Base-by-base conservation (phyloP, 2,797 vertebrate species). In the Lepilemur ruficaudatus region DNA sequence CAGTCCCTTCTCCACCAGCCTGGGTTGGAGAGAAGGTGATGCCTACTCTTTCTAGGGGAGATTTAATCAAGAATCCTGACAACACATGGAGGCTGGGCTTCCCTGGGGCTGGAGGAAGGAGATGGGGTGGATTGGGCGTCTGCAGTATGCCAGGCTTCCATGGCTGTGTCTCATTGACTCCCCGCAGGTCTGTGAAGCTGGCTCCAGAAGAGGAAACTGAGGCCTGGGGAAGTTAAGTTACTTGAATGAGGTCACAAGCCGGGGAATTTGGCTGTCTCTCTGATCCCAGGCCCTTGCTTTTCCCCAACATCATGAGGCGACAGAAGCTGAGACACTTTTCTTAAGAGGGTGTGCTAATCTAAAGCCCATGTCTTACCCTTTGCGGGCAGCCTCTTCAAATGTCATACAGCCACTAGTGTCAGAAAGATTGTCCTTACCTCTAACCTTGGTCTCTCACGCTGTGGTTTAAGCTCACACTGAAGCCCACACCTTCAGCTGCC, bases 141-240 rank as follows among this genome's bases (percentile, higher is more conserved):
- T 38, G 1, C 0, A 11, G 4, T 7, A 2, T 7, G 15, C 46
- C 12, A 35, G 67, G 46, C 41, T n/a, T 50, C 78, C 0, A 0
- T 0, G 28, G 63, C 0, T 14, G 55, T 4, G 1, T 48, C 69
- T 75, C 23, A 14, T 25, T 22, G 13, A 13, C 30, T 55, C 78
- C 25, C 7, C 0, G 2, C 3, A 38, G n/a, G 41, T 50, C 59
- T 41, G 76, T 55, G 48, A 81, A 4, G 48, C 4, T 1, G 4
- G 35, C 57, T 93, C 69, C 72, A 38, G 73, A 84, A 55, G 52
- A 69, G 67, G 61, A 93, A 75, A 75, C 17, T 0, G 70, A 76
- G 72, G n/a, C 17, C 25, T 30, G 41, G 38, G 70, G 57, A 93
- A 32, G 41, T 78, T 57, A 41, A 73, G 35, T 70, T 28, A 38